Evolutionary conservation across 2,113 vertebrate species (phyloP).

Genomic region (Aleadryas rufinucha): DNA sequence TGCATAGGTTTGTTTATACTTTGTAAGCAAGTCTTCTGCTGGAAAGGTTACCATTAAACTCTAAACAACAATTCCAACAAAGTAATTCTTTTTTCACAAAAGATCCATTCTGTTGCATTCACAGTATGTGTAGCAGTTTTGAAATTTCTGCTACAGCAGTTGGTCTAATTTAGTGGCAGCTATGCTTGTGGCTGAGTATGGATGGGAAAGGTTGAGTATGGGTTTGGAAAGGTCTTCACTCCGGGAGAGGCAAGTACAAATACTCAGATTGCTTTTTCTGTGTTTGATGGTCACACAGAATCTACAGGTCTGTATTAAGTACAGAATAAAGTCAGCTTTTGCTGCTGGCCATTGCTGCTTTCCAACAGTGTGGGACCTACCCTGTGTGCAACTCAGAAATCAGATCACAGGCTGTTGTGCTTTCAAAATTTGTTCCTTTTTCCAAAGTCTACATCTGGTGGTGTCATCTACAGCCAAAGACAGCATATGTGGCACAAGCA

Average conservation of each 20-base stretch:
- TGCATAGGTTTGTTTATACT: not conserved
- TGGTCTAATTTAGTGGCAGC: not conserved
- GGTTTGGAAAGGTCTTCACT: not conserved
- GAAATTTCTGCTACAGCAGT: not conserved
- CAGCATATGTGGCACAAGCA: not conserved
- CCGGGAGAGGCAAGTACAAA: not conserved
- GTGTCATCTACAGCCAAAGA: not conserved
- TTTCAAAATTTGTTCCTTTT: not conserved
- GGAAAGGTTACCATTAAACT: rapidly evolving
- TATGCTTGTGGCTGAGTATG: not conserved
- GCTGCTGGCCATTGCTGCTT: not conserved
- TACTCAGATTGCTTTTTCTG: not conserved
- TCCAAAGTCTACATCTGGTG: not conserved
- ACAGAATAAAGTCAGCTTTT: not conserved
- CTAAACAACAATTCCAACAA: not conserved
- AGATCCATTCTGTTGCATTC: not conserved
- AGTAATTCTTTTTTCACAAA: not conserved
- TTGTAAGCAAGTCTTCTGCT: not conserved
- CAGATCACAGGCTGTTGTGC: not conserved
- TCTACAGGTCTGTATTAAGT: not conserved
- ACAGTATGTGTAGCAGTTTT: not conserved
- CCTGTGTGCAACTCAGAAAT: not conserved
- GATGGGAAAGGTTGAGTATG: not conserved
- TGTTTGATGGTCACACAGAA: not conserved
- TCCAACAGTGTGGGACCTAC: not conserved